Conservation (phyloP, 2,888 invertebrate species). For the Noctuana brunneofusca region DNA sequence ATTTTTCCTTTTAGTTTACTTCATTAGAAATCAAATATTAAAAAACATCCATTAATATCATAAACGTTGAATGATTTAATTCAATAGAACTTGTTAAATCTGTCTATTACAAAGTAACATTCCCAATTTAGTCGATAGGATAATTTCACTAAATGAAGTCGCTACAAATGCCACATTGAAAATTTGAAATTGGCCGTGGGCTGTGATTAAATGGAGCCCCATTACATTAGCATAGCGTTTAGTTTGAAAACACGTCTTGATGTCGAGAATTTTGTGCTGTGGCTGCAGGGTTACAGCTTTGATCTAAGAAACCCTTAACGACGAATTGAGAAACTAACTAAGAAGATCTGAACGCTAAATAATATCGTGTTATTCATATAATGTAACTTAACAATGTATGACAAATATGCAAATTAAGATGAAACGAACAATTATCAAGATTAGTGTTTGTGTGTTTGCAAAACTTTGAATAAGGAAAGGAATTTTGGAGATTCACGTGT, state of each 20-base stretch:
- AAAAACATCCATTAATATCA: too few relatives aligned
- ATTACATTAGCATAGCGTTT: constrained; percentile 81
- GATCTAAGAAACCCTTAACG: not conserved
- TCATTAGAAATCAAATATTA: too few relatives aligned
- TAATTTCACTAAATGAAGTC: constrained; percentile 45
- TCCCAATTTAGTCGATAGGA: constrained; percentile 24
- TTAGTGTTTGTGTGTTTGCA: too few relatives aligned
- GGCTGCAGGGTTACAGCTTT: constrained; percentile 20
- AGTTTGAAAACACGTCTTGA: constrained; percentile 70
- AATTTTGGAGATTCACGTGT: too few relatives aligned
- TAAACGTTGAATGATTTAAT: not conserved
- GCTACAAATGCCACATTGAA: constrained; percentile 74
- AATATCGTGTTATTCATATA: too few relatives aligned
- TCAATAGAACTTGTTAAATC: not conserved
- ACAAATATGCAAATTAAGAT: too few relatives aligned
- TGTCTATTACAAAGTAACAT: constrained; percentile 41
- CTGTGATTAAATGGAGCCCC: constrained; percentile 75
- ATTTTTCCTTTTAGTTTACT: too few relatives aligned
- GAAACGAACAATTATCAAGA: too few relatives aligned
- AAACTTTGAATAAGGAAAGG: too few relatives aligned
- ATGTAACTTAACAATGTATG: too few relatives aligned
- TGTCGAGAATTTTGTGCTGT: constrained; percentile 52
- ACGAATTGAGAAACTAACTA: not conserved
- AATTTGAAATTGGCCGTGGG: constrained; percentile 76
- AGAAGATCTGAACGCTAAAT: too few relatives aligned